phyloP scores from a whole-genome alignment of 1,140 invertebrate genomes.

The Brachionus manjavacas region DNA sequence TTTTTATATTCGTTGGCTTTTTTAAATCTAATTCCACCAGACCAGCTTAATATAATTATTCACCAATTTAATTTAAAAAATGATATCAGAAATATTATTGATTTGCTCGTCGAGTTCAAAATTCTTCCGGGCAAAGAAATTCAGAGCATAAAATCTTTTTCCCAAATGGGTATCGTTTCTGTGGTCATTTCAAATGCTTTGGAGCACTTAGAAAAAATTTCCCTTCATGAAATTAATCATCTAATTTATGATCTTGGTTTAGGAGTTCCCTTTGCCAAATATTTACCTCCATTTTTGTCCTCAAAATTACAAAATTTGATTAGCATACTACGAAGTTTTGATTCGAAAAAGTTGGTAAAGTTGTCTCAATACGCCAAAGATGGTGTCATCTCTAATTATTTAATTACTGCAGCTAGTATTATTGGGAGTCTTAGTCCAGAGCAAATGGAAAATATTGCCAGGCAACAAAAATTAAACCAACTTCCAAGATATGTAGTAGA shows the following conservation, averaged over 20 bases:
- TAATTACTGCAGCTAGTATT: neutral
- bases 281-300: neutral
- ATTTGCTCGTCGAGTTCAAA: neutral
- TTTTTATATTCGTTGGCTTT: slow-evolving; percentile 2
- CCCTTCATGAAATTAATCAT: neutral
- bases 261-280: neutral
- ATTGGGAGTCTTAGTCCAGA: neutral
- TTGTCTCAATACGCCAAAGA: neutral
- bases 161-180: neutral
- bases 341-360: neutral
- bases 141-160: neutral
- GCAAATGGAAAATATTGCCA: neutral
- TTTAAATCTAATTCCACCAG: neutral
- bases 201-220: neutral
- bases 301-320: neutral
- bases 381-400: neutral
- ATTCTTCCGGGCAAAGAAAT: neutral
- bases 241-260: neutral
- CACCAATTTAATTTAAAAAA: neutral
- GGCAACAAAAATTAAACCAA: neutral
- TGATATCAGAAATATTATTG: neutral
- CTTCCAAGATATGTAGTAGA: neutral
- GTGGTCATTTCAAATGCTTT: neutral
- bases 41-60: neutral
- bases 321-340: neutral